Conservation (phyloP, 2,797 vertebrate genomes). For the Parauchenoglanis punctatus region DNA sequence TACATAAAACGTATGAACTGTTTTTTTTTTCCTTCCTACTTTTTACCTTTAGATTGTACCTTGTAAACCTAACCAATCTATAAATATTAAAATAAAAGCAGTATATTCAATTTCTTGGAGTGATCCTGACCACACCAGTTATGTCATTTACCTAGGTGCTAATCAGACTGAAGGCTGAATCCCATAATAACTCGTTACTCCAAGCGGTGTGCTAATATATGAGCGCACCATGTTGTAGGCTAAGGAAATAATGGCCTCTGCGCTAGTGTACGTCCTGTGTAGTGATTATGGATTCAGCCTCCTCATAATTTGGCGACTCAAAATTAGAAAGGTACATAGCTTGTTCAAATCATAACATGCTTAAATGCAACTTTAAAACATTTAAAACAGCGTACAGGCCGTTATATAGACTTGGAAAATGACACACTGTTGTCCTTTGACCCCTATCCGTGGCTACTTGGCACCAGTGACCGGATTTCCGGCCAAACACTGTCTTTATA, state of each 20-base stretch:
- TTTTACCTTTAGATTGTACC: neutral
- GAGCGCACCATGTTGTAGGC: neutral
- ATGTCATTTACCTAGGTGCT: neutral
- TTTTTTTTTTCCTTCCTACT: no score
- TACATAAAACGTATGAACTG: neutral
- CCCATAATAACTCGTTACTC: slow-evolving; percentile 1
- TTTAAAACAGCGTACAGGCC: neutral
- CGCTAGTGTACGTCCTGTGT: neutral
- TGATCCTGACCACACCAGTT: neutral
- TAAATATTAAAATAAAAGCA: neutral
- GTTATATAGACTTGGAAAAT: neutral
- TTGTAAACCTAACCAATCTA: neutral
- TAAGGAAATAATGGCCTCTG: neutral
- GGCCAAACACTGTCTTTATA: slow-evolving; percentile 39
- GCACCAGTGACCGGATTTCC: slow-evolving; percentile 55
- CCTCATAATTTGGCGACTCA: neutral
- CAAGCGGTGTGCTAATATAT: neutral
- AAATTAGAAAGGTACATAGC: neutral
- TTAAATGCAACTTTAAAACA: neutral
- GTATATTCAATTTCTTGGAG: neutral
- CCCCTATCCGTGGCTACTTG: slow-evolving; percentile 18
- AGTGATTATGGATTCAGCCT: neutral
- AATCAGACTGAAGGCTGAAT: neutral
- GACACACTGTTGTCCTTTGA: slow-evolving; percentile 34
- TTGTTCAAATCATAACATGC: neutral